A percentile compares a stretch with the other conserved stretches of the same genome.
Evolutionary conservation across 2,888 invertebrate species (phyloP).

Genomic region (Carcina quercana): DNA sequence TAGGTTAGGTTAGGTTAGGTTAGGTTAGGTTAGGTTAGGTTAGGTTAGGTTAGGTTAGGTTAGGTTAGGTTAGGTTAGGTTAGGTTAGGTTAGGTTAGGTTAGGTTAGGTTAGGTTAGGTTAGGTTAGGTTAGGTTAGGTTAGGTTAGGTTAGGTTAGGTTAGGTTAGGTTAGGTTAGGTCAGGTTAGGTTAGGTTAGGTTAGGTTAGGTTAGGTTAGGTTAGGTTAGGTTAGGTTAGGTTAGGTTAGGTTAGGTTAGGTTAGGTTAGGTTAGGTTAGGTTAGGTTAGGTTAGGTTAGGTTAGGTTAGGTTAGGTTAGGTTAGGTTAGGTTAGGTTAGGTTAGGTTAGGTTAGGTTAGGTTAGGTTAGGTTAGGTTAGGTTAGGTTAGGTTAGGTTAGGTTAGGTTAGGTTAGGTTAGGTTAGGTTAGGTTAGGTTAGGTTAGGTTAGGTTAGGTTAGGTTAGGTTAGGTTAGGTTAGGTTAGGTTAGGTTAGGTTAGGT

Average conservation of each 20-base stretch:
- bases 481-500: constrained; percentile 15
- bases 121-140: constrained; percentile 18
- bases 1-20: constrained; percentile 11
- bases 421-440: constrained; percentile 15
- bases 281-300: constrained; percentile 21
- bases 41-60: constrained; percentile 13
- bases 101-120: constrained; percentile 15
- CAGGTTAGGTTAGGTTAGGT: constrained; percentile 14
- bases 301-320: constrained; percentile 17
- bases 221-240: constrained; percentile 10
- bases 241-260: constrained; percentile 16
- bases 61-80: constrained; percentile 15
- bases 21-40: constrained; percentile 13
- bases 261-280: constrained; percentile 21
- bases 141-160: constrained; percentile 19
- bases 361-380: constrained; percentile 20
- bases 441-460: constrained; percentile 14
- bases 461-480: constrained; percentile 13
- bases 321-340: constrained; percentile 18
- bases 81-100: constrained; percentile 11
- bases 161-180: constrained; percentile 18
- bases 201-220: constrained; percentile 20
- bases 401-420: constrained; percentile 17
- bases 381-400: constrained; percentile 14
- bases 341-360: constrained; percentile 20